These are phyloP conservation scores for Beroe ovata DNA, from an alignment of 37 sponge, comb jelly and placozoan genomes.

Conservation along the genomic window DNA sequence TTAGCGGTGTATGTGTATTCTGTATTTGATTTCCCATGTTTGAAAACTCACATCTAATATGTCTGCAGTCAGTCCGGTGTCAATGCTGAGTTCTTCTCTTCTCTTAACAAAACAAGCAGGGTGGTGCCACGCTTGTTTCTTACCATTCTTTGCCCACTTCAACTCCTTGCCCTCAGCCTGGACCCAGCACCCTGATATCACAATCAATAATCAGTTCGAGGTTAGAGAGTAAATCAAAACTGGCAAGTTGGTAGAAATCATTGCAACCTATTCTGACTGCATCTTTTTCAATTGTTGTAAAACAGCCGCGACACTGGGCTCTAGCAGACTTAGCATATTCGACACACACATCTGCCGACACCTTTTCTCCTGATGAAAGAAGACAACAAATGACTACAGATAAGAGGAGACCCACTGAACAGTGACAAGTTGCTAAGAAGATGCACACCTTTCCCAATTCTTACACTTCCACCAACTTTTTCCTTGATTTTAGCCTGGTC, in stretches of 20 bases:
- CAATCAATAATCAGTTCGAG: background rate
- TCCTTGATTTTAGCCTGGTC: slow-evolving; percentile 88
- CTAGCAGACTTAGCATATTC: slow-evolving; percentile 90
- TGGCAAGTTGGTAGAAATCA: no score
- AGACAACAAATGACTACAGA: background rate
- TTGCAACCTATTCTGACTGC: slow-evolving; percentile 16
- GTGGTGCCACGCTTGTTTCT: slow-evolving; percentile 58
- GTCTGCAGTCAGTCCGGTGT: background rate
- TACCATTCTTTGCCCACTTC: slow-evolving; percentile 44
- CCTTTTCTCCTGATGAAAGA: background rate
- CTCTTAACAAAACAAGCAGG: slow-evolving; percentile 34
- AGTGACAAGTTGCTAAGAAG: background rate
- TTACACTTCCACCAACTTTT: slow-evolving; percentile 67
- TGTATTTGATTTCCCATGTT: no score
- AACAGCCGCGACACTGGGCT: slow-evolving; percentile 77
- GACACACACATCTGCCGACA: slow-evolving; percentile 64
- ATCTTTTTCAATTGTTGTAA: slow-evolving; percentile 78
- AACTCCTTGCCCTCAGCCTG: slow-evolving; percentile 38
- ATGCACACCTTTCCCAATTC: slow-evolving; percentile 17
- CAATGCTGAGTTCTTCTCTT: background rate
- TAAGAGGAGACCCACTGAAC: background rate
- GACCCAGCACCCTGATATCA: slow-evolving; percentile 25
- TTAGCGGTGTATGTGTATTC: no score
- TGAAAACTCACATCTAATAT: slow-evolving; percentile 2
- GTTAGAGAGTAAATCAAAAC: background rate